These are phyloP conservation scores for Zaprionus africanus DNA, from an alignment of 1,140 invertebrate genomes.

Conservation along the genomic window DNA sequence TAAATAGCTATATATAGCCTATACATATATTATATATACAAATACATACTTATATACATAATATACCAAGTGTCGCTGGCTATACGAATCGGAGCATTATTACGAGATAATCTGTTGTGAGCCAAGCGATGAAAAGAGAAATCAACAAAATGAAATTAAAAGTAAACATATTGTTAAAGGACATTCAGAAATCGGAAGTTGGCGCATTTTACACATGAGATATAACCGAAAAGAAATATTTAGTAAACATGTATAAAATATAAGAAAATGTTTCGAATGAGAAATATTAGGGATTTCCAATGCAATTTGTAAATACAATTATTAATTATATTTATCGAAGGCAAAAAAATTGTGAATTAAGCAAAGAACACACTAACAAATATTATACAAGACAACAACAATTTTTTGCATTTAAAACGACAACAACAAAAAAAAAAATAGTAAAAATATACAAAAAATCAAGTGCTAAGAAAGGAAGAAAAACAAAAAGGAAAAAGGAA, in stretches of 20 bases:
- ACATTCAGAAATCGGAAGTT: constrained; percentile 7
- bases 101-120: constrained; percentile 10
- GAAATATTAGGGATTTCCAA: constrained; percentile 47
- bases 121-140: constrained; percentile 6
- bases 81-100: constrained; percentile 40
- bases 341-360: constrained; percentile 27
- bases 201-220: constrained; percentile 36
- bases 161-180: constrained; percentile 36
- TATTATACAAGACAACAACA: constrained; percentile 65
- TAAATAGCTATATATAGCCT: constrained; percentile 60
- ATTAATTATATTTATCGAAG: constrained; percentile 21
- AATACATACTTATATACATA: constrained; percentile 21
- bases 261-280: constrained; percentile 41
- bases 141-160: constrained; percentile 4
- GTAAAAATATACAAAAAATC: constrained; percentile 72
- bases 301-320: constrained; percentile 68
- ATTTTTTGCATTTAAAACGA: constrained; percentile 75
- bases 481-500: constrained; percentile 36
- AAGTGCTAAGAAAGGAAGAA: constrained; percentile 37
- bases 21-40: constrained; percentile 46
- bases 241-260: constrained; percentile 33
- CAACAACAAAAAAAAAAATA: constrained; percentile 58
- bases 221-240: constrained; percentile 11
- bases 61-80: constrained; percentile 45
- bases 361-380: constrained; percentile 33